phyloP scores from a whole-genome alignment of 2,797 vertebrate genomes.

The Sebastes matsubarae region DNA sequence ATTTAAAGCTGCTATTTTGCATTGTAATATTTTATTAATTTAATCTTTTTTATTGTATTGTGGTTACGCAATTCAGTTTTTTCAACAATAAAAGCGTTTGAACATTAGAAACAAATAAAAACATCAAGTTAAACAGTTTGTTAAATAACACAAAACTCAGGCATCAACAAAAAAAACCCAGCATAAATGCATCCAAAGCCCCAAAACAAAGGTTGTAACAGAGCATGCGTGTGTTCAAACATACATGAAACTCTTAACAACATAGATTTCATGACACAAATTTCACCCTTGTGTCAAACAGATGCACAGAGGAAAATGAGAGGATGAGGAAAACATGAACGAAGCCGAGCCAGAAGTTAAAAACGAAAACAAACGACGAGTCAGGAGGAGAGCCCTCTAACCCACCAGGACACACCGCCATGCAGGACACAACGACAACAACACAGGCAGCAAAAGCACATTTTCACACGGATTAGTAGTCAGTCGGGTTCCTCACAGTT shows the following conservation, averaged over 20 bases:
- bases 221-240: slow-evolving; percentile 42
- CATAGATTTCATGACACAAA: background rate
- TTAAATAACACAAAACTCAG: background rate
- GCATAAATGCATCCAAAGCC: slow-evolving; percentile 6
- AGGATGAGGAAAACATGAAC: slow-evolving; percentile 5
- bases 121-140: background rate
- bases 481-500: slow-evolving; percentile 35
- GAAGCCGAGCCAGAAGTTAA: slow-evolving; percentile 9
- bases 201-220: slow-evolving; percentile 5
- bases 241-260: background rate
- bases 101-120: background rate
- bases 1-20: background rate
- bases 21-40: background rate
- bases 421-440: slow-evolving; percentile 47
- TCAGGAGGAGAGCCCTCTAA: slow-evolving; percentile 22
- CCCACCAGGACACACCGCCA: slow-evolving; percentile 39
- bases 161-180: background rate
- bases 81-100: background rate
- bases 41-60: background rate
- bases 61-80: background rate
- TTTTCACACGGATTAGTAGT: slow-evolving; percentile 68
- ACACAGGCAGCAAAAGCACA: slow-evolving; percentile 15
- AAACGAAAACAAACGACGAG: slow-evolving; percentile 6
- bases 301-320: slow-evolving; percentile 24
- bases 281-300: slow-evolving; percentile 9